Evolutionary conservation across 2,888 invertebrate species (phyloP), one percentile per base, ranked within the genome.

Genomic region (Gisinianus flammeolus): DNA sequence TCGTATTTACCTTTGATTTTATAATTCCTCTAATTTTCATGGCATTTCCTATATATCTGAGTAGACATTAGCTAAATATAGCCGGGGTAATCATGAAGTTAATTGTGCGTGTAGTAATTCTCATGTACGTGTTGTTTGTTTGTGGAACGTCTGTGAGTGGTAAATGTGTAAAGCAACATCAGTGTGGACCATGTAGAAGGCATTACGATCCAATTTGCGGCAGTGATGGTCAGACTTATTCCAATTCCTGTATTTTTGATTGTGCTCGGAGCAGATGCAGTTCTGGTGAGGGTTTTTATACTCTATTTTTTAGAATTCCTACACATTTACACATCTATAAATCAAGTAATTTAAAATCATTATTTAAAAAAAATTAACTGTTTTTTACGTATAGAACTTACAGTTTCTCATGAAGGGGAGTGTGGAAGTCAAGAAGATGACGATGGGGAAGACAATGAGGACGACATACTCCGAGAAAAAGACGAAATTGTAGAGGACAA

Each of bases 151-250:
- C 26, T 28, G 66, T 30, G 8, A 30, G 66, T 5, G 33, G 69
- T 22, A 30, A 31, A 24, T 69, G 69, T 24, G 30, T 35, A 4
- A 10, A 69, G 44, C 69, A 35, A 24, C 69, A 69, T 35, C 35
- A 44, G 69, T 69, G 69, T 24, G 69, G 69, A 24, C 69, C 69
- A 2, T 69, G 69, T 44, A 19, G 35, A n/a, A 33, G 69, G 5
- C 33, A 69, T n/a, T 69, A n/a, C 19, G 44, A 30, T 33, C 71
- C 71, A 1, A 28, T 71, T 30, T 71, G 71, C 56, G 71, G 56
- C 5, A 30, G 26, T 56, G 52, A 71, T 71, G 54, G 52, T 10
- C 19, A 28, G 4, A 71, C 71, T 1, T 71, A 71, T 31, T 30
- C 56, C 56, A 71, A 71, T 30, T 54, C 28, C 52, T 71, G 71